Evolutionary conservation across 2,113 vertebrate genomes (phyloP).

Genomic region (Ptilorrhoa leucosticta): DNA sequence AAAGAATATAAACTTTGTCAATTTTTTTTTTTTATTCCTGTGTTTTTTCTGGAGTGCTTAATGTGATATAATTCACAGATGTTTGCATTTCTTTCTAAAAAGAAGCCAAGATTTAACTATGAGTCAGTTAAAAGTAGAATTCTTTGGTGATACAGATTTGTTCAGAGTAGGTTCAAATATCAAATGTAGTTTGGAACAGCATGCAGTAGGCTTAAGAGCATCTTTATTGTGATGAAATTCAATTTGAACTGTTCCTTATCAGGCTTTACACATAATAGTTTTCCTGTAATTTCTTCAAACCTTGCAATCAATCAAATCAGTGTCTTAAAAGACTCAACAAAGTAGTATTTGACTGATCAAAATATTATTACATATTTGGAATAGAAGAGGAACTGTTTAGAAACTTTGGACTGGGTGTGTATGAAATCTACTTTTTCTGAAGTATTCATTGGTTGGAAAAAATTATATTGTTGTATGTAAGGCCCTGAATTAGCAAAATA

Average conservation of each 20-base stretch:
- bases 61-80: conserved; percentile 41
- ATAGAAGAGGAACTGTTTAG: neutral
- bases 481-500: neutral
- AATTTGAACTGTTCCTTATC: conserved; percentile 49
- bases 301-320: conserved; percentile 25
- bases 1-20: neutral
- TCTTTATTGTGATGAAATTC: conserved; percentile 33
- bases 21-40: neutral
- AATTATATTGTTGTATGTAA: neutral
- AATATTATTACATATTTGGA: neutral
- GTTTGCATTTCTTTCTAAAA: conserved; percentile 70
- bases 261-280: neutral
- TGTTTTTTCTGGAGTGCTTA: conserved; percentile 44
- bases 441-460: neutral
- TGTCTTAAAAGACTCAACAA: neutral
- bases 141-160: neutral
- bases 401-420: neutral
- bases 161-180: neutral
- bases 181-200: conserved; percentile 27
- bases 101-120: conserved; percentile 71
- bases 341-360: neutral
- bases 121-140: conserved; percentile 54
- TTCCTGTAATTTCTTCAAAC: conserved; percentile 35
- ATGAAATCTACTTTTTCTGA: neutral
- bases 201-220: conserved; percentile 29